A percentile compares a stretch with the other conserved stretches of the same genome.
These are phyloP conservation scores for Eustalomyia histrio DNA, from an alignment of 2,888 invertebrate genomes.

Conservation along the genomic window DNA sequence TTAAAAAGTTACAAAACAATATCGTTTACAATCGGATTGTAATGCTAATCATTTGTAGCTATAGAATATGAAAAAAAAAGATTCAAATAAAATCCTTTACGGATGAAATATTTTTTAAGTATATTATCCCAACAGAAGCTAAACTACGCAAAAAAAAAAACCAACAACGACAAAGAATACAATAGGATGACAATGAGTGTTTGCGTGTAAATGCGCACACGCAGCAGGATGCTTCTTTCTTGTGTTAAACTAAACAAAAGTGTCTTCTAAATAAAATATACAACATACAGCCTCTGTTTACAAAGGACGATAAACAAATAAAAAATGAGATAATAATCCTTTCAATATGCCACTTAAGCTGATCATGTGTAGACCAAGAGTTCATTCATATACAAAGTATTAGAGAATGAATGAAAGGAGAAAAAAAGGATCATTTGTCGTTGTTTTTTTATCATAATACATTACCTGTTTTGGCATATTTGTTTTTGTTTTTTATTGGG, in stretches of 20 bases:
- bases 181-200: constrained; percentile 55
- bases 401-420: background rate
- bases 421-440: constrained; percentile 37
- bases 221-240: constrained; percentile 69
- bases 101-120: constrained; percentile 48
- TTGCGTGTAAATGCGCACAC: constrained; percentile 69
- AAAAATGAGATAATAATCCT: constrained; percentile 75
- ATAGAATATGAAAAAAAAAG: constrained; percentile 40
- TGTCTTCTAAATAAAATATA: constrained; percentile 47
- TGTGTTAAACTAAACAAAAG: constrained; percentile 46
- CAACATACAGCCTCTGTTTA: constrained; percentile 56
- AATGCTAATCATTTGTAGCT: constrained; percentile 73
- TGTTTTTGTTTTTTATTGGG: constrained; percentile 48
- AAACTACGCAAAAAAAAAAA: constrained; percentile 66
- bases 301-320: constrained; percentile 39
- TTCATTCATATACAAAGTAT: constrained; percentile 59
- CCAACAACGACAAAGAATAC: constrained; percentile 17
- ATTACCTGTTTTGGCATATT: constrained; percentile 56
- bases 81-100: constrained; percentile 52
- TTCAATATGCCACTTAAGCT: constrained; percentile 79
- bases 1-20: constrained; percentile 70
- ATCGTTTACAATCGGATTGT: constrained; percentile 75
- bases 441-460: constrained; percentile 5
- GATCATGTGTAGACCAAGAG: constrained; percentile 75
- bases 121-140: constrained; percentile 58